Base-by-base conservation (phyloP, 2,888 invertebrate genomes). In the Amblyjoppa proteus region DNA sequence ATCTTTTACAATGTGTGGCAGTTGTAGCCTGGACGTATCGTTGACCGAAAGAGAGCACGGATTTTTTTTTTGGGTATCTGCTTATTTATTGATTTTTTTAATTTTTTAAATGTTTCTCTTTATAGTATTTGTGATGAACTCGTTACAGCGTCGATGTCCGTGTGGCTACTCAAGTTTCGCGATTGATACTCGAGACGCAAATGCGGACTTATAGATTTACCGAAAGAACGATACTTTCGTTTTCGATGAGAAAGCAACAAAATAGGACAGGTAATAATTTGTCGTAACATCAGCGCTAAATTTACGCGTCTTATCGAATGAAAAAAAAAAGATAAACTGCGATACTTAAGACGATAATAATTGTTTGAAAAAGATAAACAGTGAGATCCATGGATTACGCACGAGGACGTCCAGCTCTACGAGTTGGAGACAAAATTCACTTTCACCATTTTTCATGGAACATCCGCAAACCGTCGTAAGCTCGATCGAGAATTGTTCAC, bases 1-100 rank as follows among this genome's bases (percentile, higher is more conserved):
- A 79, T 73, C 51, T 49, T 81, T 76, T 70, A 34, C 34, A 81
- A 88, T 87, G 88, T 86, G 88, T 92, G 91, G 92, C 92, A 92
- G 91, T 92, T 89, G 77, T 88, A 90, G 89, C 90, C 90, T 91
- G 90, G 91, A 92, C 91, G 89, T 89, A 89, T 89, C 84, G 85
- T 87, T 89, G 90, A 91, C 91, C 92, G 89, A 89, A 88, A 90
- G 81, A 89, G 88, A 89, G 84, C 83, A 87, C 82, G 88, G 83
- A 81, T 85, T 75, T 51, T 51, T 56, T 88, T 85, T 53, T 78
- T 38, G 70, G 85, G 84, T 84, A 78, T 75, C 58, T 85, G 38
- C 38, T 38, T 38, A 38, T 38, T 38, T 68, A 38, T 68, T 84
- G 20, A 38, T 38, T 75, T 68, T 38, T 73, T 70, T 31, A 20